phyloP scores from a whole-genome alignment of 2,888 invertebrate genomes.

The Acanthacorydalis orientalis region DNA sequence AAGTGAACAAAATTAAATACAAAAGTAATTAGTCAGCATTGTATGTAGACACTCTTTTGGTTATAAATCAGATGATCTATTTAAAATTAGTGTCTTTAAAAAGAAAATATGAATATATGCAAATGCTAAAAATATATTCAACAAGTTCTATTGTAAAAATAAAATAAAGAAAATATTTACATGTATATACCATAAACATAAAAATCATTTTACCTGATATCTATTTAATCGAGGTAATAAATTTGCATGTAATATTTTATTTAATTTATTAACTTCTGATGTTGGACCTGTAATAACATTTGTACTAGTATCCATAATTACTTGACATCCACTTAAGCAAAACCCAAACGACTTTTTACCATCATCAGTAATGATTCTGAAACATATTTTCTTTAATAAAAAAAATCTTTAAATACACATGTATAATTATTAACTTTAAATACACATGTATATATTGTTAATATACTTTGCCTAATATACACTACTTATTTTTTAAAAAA shows the following conservation, averaged over 20 bases:
- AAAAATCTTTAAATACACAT: neutral
- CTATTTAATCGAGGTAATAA: too few relatives aligned
- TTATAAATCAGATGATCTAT: too few relatives aligned
- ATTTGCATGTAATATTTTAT: constrained; percentile 22
- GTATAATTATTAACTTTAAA: too few relatives aligned
- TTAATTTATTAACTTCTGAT: constrained; percentile 22
- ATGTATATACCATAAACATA: neutral
- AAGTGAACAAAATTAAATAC: too few relatives aligned
- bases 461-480: neutral
- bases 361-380: constrained; percentile 12
- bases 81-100: too few relatives aligned
- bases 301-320: constrained; percentile 26
- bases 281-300: constrained; percentile 26
- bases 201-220: neutral
- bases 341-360: constrained; percentile 15
- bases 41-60: too few relatives aligned
- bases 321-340: constrained; percentile 22
- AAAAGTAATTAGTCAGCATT: too few relatives aligned
- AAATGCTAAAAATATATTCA: too few relatives aligned
- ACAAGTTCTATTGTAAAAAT: too few relatives aligned
- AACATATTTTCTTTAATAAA: constrained; percentile 5
- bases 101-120: too few relatives aligned
- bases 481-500: constrained; percentile 2
- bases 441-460: too few relatives aligned
- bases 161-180: too few relatives aligned